Conservation (phyloP, 2,797 vertebrate species). For the Rhinella marina region DNA sequence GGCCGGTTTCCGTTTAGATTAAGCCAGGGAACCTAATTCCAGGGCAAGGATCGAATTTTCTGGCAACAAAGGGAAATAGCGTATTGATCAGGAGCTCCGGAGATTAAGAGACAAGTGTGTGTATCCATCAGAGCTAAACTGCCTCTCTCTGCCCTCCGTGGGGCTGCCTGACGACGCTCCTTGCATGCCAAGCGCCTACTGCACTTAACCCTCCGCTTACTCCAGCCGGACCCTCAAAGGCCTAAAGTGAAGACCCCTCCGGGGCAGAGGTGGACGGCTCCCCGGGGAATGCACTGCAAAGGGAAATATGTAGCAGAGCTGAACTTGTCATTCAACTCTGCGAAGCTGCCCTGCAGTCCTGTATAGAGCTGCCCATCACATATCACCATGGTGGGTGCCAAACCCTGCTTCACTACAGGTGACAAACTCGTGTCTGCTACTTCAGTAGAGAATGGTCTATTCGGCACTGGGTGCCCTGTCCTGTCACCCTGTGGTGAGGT, state of each 20-base stretch:
- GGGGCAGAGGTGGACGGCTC: no score
- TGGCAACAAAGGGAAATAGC: constrained; percentile 99
- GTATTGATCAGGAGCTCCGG: constrained; percentile 96
- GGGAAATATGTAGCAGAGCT: no score
- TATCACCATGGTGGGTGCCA: background rate
- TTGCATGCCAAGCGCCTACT: constrained; percentile 62
- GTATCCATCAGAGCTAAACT: constrained; percentile 88
- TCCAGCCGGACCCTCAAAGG: constrained; percentile 11
- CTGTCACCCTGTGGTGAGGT: no score
- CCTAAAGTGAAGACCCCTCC: background rate
- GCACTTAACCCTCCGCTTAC: constrained; percentile 53
- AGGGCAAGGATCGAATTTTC: constrained; percentile 98
- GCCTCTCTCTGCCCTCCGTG: constrained; percentile 80
- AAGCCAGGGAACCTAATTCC: constrained; percentile 97
- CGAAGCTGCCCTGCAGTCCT: no score
- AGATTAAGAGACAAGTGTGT: constrained; percentile 98
- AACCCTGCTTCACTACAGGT: background rate
- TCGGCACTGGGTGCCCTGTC: background rate
- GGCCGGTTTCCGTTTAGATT: constrained; percentile 91
- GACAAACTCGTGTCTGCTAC: background rate
- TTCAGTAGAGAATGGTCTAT: background rate
- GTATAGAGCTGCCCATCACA: background rate
- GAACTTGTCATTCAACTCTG: no score
- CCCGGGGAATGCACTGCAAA: no score
- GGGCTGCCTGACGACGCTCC: constrained; percentile 57